Base-by-base conservation (phyloP, 37 sponge, comb jelly and placozoan genomes). In the Tethya wilhelma region DNA sequence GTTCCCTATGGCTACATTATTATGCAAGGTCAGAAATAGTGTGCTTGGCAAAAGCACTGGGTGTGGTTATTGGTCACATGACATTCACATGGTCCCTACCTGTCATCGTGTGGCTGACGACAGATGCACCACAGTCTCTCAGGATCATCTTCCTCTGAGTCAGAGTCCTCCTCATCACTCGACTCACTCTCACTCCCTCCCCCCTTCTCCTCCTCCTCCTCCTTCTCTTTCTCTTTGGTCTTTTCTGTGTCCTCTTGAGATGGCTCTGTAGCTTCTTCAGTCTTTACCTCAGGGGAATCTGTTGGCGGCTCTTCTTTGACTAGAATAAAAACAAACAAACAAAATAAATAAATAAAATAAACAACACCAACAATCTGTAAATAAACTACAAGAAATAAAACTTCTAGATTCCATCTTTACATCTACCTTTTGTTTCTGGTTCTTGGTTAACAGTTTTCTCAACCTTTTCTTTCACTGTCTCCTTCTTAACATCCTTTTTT, bases 51-150 rank as follows among this genome's bases (percentile, higher is more conserved):
- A 49, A 49, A 19, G 53, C 14, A 49, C 9, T 49, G 14, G 9
- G 14, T 19, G 53, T 49, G 14, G 53, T 14, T 49, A 19, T 49
- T 49, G 14, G 53, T 25, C 22, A 60, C 28, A 60, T n/a, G 6
- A 37, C 34, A 7, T 37, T 11, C 40, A 12, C 9, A 67, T 67
- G 40, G 17, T 23, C 9, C 64, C 26, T 9, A 93, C 94, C 94
- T 89, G 66, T 89, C 90, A 82, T 81, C 79, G 55, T 93, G 94
- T 11, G 87, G 90, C 45, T 89, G 69, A 33, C 72, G 67, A 34
- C 94, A 93, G 45, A 90, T 68, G 56, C 94, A 93, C 79, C 86
- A 93, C 42, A 93, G 76, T 60, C 73, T 77, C 71, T 90, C 81
- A 32, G 82, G 83, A 28, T 93, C 94, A 28, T 84, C 85, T 26